Evolutionary conservation across 2,113 vertebrate species (phyloP).

Genomic region (Fulmarus glacialis): DNA sequence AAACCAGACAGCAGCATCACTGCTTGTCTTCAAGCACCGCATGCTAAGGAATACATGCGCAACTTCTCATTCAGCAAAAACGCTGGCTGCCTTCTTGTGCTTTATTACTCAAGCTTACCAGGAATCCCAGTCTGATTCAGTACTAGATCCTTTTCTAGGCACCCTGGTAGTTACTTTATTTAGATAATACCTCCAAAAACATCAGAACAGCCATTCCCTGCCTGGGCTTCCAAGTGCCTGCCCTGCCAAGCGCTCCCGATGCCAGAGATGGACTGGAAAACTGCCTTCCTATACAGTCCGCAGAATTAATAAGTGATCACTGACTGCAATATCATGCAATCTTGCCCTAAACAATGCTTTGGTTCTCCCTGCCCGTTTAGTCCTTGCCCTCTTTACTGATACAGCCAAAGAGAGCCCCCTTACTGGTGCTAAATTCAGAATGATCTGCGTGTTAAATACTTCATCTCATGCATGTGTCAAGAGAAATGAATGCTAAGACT

Average conservation of each 20-base stretch:
- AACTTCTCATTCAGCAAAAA: neutral
- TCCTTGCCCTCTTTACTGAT: neutral
- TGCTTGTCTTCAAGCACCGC: neutral
- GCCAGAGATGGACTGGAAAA: neutral
- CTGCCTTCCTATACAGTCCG: no score
- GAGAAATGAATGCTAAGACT: neutral
- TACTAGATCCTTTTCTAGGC: neutral
- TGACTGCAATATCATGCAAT: neutral
- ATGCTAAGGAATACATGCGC: neutral
- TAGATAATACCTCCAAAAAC: neutral
- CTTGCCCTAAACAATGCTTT: neutral
- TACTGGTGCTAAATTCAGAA: neutral
- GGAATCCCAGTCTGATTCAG: neutral
- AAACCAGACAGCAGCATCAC: neutral
- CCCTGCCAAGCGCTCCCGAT: neutral
- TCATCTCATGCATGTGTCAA: neutral
- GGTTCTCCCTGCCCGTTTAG: neutral
- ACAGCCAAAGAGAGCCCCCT: neutral
- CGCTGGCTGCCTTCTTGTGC: neutral
- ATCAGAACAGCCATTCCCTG: neutral
- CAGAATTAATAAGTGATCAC: neutral
- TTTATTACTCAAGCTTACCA: neutral
- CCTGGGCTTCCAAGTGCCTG: neutral
- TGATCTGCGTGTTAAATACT: neutral
- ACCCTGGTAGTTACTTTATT: neutral